Base-by-base conservation (phyloP, 2,797 vertebrate genomes). In the Alectoris magna region DNA sequence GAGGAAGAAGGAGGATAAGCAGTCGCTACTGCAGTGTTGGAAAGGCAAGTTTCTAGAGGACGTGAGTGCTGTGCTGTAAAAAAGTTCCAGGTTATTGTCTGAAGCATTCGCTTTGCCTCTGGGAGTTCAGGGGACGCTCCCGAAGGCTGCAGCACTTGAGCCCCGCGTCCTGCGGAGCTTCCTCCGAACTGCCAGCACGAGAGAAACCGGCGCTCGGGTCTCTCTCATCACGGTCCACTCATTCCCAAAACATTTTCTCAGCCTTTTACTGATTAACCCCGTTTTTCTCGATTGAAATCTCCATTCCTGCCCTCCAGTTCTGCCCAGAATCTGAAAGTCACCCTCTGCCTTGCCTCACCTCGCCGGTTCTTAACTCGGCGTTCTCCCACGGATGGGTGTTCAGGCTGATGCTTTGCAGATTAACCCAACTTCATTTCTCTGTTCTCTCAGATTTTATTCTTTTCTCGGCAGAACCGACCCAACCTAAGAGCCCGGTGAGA, bases 41-140 rank as follows among this genome's bases (percentile, higher is more conserved):
- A 48, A 83, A 77, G 6, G 8, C 27, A 41, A 26, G 11, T 24
- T 77, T 60, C 4, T 2, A 5, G 10, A 41, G 55, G 41, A 84
- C 66, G 6, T 0, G 2, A 1, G 4, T 27, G 23, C 49, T 59
- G 4, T 27, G 26, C 38, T 48, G 68, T 46, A 3, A 12, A 22
- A 81, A 79, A 68, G 43, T 88, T 91, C 55, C 59, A 29, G 8
- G 15, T 26, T 49, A 5, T 36, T 72, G 24, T 14, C 27, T 41
- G 19, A 69, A 62, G 5, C 21, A 4, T 19, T 70, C 14, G 4
- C 5, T 63, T 76, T 48, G 26, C 17, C 18, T 46, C 62, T 59
- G 80, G 55, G 22, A 71, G 67, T 23, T 14, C 16, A 18, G 21
- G 27, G 66, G 14, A 23, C 41, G 26, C 8, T 44, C 36, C 21